phyloP scores from a whole-genome alignment of 2,113 vertebrate species.

The Campylomormyrus numenius region DNA sequence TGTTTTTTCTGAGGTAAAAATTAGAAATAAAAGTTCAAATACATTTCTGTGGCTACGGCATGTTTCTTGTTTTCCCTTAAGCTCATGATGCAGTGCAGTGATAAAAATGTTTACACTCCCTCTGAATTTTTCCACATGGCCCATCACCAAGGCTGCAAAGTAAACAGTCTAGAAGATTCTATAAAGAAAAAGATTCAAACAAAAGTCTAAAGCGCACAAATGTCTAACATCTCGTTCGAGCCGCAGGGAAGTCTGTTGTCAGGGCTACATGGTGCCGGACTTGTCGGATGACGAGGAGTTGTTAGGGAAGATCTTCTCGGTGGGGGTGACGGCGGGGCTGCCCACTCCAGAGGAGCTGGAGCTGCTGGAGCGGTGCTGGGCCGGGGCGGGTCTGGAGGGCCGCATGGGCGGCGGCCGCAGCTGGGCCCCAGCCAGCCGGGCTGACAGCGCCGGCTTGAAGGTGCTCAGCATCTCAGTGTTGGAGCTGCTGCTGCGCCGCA shows the following conservation, averaged over 20 bases:
- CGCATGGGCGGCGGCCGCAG: conserved; percentile 81
- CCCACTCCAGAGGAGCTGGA: conserved; percentile 89
- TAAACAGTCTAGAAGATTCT: conserved; percentile 32
- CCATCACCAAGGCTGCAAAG: conserved; percentile 39
- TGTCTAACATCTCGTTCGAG: conserved; percentile 13
- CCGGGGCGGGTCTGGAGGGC: conserved; percentile 67
- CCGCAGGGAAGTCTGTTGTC: not conserved
- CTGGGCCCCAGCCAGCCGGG: conserved; percentile 80
- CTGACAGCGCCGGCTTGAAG: conserved; percentile 85
- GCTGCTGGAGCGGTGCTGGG: conserved; percentile 89
- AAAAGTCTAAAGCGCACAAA: conserved; percentile 22
- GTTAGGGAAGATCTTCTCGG: conserved; percentile 87
- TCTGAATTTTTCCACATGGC: conserved; percentile 23
- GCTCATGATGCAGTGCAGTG: not conserved
- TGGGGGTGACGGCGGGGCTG: conserved; percentile 89
- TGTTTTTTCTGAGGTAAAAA: conserved; percentile 77
- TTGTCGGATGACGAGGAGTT: conserved; percentile 65
- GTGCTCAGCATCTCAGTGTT: conserved; percentile 94
- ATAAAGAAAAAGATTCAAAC: conserved; percentile 32
- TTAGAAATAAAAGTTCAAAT: conserved; percentile 39
- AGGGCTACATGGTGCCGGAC: conserved; percentile 79
- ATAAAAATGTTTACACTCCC: not conserved
- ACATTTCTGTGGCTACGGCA: not conserved
- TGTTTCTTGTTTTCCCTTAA: not conserved
- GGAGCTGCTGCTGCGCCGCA: conserved; percentile 90